Conservation (phyloP, 2,113 vertebrate species). For the Microcebus tavaratra region DNA sequence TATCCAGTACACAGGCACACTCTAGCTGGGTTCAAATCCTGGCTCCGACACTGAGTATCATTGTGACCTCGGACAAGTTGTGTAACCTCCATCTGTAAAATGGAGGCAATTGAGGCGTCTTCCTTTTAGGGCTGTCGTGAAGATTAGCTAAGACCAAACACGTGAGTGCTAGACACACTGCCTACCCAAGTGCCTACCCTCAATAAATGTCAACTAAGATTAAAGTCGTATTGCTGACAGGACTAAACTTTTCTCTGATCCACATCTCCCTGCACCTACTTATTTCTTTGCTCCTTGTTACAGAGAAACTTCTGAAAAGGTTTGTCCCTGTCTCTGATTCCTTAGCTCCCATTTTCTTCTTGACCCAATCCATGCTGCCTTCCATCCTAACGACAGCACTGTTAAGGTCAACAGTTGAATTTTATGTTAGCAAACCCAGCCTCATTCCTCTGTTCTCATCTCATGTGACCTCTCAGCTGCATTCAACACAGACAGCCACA, state of each 20-base stretch:
- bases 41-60: background rate
- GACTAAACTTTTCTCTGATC: background rate
- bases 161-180: too few species aligned
- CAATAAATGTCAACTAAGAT: background rate
- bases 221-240: background rate
- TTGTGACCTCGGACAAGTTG: background rate
- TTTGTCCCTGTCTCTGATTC: background rate
- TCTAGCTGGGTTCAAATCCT: background rate
- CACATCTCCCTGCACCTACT: background rate
- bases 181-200: background rate
- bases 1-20: background rate
- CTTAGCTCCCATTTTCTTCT: conserved; percentile 20
- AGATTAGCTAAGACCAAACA: background rate
- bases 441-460: conserved; percentile 46
- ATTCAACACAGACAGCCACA: conserved; percentile 41
- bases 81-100: background rate
- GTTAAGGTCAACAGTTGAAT: conserved; percentile 20
- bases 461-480: conserved; percentile 57
- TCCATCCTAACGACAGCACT: background rate
- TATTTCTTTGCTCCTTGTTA: background rate
- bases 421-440: conserved; percentile 10
- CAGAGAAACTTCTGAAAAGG: conserved; percentile 18
- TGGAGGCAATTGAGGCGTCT: background rate
- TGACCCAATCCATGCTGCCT: background rate
- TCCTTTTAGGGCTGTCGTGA: background rate